Evolutionary conservation across 2,797 vertebrate genomes (phyloP).

Genomic region (Petrocephalus sullivani): DNA sequence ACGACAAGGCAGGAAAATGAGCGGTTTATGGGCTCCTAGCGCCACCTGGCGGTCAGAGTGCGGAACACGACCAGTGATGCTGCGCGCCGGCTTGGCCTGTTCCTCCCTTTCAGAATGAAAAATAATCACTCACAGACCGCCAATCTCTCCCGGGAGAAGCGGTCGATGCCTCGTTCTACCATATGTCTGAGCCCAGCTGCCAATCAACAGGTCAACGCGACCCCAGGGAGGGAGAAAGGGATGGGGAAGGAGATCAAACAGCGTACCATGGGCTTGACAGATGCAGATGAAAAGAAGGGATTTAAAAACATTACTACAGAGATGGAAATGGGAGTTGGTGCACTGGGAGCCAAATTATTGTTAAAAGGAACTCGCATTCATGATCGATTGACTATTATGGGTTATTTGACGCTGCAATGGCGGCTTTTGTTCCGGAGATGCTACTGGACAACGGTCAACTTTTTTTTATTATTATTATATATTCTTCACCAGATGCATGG

Average conservation of each 20-base stretch:
- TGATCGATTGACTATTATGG: conserved; percentile 69
- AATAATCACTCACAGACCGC: conserved; percentile 48
- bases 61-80: not conserved
- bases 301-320: conserved; percentile 67
- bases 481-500: not conserved
- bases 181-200: conserved; percentile 72
- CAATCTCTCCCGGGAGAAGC: conserved; percentile 57
- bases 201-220: conserved; percentile 73
- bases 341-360: conserved; percentile 67
- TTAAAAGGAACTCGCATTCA: conserved; percentile 63
- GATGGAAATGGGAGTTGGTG: conserved; percentile 45
- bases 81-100: not conserved
- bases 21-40: conserved; percentile 48
- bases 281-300: conserved; percentile 64
- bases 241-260: conserved; percentile 65
- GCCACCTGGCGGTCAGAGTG: conserved; percentile 56
- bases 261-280: conserved; percentile 63
- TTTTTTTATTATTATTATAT: not conserved
- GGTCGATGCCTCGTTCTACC: conserved; percentile 70
- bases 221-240: conserved; percentile 58
- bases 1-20: not conserved
- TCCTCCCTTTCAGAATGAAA: conserved; percentile 26
- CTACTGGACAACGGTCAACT: conserved; percentile 48
- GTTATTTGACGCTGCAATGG: conserved; percentile 61
- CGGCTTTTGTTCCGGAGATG: conserved; percentile 39